Evolutionary conservation across 2,888 invertebrate genomes (phyloP).

Genomic region (Aporophyla lueneburgensis): DNA sequence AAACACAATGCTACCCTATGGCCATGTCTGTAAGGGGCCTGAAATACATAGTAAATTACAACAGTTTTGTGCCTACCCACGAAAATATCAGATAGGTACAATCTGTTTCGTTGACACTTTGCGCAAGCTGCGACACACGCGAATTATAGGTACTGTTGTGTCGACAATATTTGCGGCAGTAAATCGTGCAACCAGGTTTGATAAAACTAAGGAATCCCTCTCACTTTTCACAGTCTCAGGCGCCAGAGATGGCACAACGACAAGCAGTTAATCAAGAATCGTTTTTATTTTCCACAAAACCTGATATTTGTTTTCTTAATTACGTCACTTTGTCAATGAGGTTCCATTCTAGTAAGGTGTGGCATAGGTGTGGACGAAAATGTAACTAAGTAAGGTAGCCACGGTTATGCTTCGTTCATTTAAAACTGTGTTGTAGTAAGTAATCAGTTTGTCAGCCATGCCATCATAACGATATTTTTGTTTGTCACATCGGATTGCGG

Average conservation of each 20-base stretch:
- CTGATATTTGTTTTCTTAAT: conserved; percentile 33
- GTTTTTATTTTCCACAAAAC: conserved; percentile 4
- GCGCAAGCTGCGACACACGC: conserved; percentile 25
- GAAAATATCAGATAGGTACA: conserved; percentile 15
- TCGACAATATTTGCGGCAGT: conserved; percentile 37
- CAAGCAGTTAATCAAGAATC: conserved; percentile 18
- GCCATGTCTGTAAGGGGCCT: neutral
- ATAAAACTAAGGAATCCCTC: conserved; percentile 30
- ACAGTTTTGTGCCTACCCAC: neutral
- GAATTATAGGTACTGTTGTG: conserved; percentile 12
- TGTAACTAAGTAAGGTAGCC: conserved; percentile 19
- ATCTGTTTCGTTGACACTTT: conserved; percentile 37
- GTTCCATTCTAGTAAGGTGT: conserved; percentile 33
- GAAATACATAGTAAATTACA: conserved; percentile 1
- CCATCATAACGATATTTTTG: conserved; percentile 31
- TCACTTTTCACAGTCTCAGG: conserved; percentile 28
- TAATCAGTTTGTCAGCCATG: conserved; percentile 33
- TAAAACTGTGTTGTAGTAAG: conserved; percentile 21
- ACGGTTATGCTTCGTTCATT: conserved; percentile 11
- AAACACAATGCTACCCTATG: neutral
- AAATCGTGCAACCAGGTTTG: conserved; percentile 34
- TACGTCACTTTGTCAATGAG: conserved; percentile 47
- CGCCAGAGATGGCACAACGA: conserved; percentile 6
- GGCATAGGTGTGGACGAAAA: conserved; percentile 48
- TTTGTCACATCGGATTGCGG: conserved; percentile 49